Base-by-base conservation (phyloP, 2,113 vertebrate species). In the Eretmochelys imbricata region DNA sequence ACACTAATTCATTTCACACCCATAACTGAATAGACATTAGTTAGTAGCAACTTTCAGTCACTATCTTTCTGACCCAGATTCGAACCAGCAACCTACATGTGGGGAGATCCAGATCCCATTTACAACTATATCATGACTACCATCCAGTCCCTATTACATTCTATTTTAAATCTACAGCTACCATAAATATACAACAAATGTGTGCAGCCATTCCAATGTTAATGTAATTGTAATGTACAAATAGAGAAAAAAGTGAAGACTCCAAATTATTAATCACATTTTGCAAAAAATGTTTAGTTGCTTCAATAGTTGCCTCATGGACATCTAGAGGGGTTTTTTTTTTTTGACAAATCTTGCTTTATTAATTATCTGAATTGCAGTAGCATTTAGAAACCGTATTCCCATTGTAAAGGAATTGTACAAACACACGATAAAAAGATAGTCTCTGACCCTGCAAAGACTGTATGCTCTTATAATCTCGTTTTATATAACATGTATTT, bases 281-380 rank as follows among this genome's bases (percentile, higher is more conserved):
- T 78, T 82, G 22, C 59, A 95, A 94, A 93, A 38, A 86, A 62
- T 3, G 93, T 89, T 91, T 88, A 75, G 78, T 93, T 96, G 82
- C 14, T 92, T 80, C 85, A 81, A 81, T 31, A 93, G 62, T 54
- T 91, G 50, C 53, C 6, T 89, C 81, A 25, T 53, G 19, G 29
- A 87, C 72, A 38, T 72, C 93, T 88, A 86, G 86, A 78, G 88
- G 42, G 42, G n/a, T n/a, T n/a, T n/a, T 42, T 42, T 92, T 76
- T 80, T 76, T 89, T 89, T 89, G 38, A 84, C 85, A 94, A 88
- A 6, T n/a, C 51, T 27, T 81, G 31, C 1, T 83, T 38, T 65
- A 91, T 83, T 87, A 81, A 78, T 29, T 78, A 27, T 82, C 46
- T 81, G 31, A 76, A 82, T 76, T 89, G 57, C 69, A 96, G 57